Percentiles rank a stretch among this genome's conserved stretches.
Evolutionary conservation across 2,797 vertebrate genomes (phyloP).

Genomic region (Amblyopsis hoosieri): DNA sequence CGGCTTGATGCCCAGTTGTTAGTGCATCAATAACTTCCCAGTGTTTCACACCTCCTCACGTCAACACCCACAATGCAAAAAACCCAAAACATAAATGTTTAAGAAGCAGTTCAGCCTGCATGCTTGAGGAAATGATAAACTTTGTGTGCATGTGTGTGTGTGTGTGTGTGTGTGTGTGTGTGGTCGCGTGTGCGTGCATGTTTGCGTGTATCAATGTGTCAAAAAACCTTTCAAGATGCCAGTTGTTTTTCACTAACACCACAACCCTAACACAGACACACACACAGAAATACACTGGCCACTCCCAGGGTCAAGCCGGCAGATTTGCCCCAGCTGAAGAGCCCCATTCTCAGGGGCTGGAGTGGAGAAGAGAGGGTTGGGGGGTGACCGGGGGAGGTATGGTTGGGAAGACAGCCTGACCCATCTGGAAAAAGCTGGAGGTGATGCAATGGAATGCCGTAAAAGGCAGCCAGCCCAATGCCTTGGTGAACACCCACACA

Average conservation of each 20-base stretch:
- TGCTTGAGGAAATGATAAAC: background rate
- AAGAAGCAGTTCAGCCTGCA: slow-evolving; percentile 6
- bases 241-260: background rate
- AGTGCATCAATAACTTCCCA: slow-evolving; percentile 32
- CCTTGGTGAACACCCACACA: slow-evolving; percentile 6
- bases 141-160: no score
- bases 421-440: slow-evolving; percentile 7
- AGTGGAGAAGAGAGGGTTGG: background rate
- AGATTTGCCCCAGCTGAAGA: slow-evolving; percentile 19
- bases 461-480: no score
- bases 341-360: background rate
- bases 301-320: slow-evolving; percentile 8
- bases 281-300: slow-evolving; percentile 1
- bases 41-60: slow-evolving; percentile 44
- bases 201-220: background rate
- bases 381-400: no score
- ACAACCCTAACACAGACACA: background rate
- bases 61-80: slow-evolving; percentile 32
- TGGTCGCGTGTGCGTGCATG: background rate
- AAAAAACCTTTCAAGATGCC: slow-evolving; percentile 1
- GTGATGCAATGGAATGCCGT: background rate
- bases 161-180: no score
- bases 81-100: slow-evolving; percentile 3
- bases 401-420: slow-evolving; percentile 1
- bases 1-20: slow-evolving; percentile 46